A percentile compares a stretch with the other conserved stretches of the same genome.
Conservation (phyloP, 2,113 vertebrate species). For the Tragelaphus buxtoni region DNA sequence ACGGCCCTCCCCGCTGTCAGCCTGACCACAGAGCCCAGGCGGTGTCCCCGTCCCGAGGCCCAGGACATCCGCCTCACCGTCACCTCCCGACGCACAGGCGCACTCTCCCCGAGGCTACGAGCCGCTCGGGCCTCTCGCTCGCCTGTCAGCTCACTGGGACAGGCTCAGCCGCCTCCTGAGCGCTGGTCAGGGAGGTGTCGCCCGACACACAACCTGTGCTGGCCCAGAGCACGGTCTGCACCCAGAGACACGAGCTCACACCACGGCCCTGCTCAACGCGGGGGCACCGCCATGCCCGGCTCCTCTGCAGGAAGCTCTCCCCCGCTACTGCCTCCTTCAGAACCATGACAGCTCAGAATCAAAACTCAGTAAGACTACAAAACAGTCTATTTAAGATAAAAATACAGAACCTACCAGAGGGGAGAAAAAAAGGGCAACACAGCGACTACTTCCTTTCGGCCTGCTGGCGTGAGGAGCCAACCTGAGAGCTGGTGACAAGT, state of each 20-base stretch:
- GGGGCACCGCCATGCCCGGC: fast-evolving
- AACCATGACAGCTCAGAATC: neutral
- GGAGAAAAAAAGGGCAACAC: neutral
- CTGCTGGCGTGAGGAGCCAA: fast-evolving
- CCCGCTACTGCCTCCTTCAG: neutral
- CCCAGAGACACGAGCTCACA: fast-evolving
- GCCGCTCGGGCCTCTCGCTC: neutral
- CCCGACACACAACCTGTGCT: neutral
- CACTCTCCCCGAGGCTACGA: neutral
- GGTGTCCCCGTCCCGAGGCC: neutral
- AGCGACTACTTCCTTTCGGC: neutral
- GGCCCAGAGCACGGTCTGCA: neutral
- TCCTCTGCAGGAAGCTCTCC: too few species aligned
- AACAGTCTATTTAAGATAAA: neutral
- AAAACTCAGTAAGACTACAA: neutral
- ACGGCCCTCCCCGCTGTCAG: fast-evolving
- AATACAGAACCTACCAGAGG: neutral
- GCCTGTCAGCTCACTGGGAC: too few species aligned
- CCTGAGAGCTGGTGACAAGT: fast-evolving
- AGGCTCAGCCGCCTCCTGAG: neutral
- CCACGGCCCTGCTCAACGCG: fast-evolving
- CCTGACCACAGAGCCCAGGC: fast-evolving
- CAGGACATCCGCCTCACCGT: fast-evolving
- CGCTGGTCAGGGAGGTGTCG: too few species aligned
- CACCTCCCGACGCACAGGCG: neutral